phyloP scores from a whole-genome alignment of 1,140 invertebrate genomes.

The Trissolcus basalis region DNA sequence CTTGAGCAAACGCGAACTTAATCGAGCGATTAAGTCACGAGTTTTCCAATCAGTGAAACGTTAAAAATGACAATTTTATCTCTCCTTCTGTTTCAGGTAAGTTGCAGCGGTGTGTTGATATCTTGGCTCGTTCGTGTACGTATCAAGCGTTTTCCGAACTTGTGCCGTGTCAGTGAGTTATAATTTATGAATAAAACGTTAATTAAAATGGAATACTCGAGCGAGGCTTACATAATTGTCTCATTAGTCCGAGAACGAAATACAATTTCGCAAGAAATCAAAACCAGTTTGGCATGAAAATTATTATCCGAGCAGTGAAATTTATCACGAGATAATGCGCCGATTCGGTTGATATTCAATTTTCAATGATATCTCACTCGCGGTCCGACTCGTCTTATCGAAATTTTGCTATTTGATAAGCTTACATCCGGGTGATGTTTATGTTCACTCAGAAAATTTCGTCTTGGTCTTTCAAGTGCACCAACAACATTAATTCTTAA shows the following conservation, averaged over 20 bases:
- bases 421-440: too few species aligned
- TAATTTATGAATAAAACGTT: constrained; percentile 52
- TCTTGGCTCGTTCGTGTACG: too few species aligned
- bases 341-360: constrained; percentile 50
- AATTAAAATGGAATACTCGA: constrained; percentile 46
- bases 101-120: constrained; percentile 12
- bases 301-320: constrained; percentile 23
- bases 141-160: constrained; percentile 23
- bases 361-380: constrained; percentile 30
- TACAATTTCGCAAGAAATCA: constrained; percentile 49
- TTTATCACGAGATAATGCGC: constrained; percentile 44
- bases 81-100: constrained; percentile 43
- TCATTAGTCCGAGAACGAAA: constrained; percentile 47
- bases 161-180: constrained; percentile 35
- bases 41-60: constrained; percentile 7
- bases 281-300: constrained; percentile 54
- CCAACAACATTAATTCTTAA: too few species aligned
- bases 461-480: too few species aligned
- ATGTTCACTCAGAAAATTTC: too few species aligned
- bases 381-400: background rate
- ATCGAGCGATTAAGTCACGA: constrained; percentile 11
- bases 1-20: constrained; percentile 8
- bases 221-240: constrained; percentile 44
- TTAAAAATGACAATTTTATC: constrained; percentile 17
- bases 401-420: too few species aligned